phyloP scores from a whole-genome alignment of 2,888 invertebrate genomes.

The Scaptomyza caliginosa region DNA sequence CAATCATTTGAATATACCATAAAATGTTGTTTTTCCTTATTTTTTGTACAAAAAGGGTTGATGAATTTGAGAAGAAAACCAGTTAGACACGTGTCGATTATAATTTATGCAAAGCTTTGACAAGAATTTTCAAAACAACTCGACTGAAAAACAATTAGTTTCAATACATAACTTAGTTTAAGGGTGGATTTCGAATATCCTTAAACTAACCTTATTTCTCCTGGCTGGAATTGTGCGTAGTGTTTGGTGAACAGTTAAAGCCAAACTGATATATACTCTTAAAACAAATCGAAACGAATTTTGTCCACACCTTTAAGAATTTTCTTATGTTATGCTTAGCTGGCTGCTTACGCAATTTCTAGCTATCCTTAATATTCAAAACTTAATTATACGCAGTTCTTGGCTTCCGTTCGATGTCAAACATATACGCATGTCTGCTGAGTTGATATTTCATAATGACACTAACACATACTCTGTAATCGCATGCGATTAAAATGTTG shows the following conservation, averaged over 20 bases:
- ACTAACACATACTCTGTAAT: neutral
- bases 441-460: neutral
- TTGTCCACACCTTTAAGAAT: constrained; percentile 2
- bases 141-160: neutral
- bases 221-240: neutral
- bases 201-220: neutral
- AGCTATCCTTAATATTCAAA: neutral
- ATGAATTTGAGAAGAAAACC: neutral
- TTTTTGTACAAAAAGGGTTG: too few species aligned
- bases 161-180: neutral
- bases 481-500: too few species aligned
- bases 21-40: too few species aligned
- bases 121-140: neutral
- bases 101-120: neutral
- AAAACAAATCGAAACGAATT: neutral
- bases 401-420: neutral
- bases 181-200: neutral
- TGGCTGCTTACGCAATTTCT: constrained; percentile 16
- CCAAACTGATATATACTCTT: neutral
- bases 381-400: constrained; percentile 3
- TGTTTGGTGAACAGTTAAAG: neutral
- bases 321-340: constrained; percentile 9
- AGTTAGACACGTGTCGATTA: neutral
- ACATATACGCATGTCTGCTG: neutral
- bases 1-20: too few species aligned